Evolutionary conservation across 2,888 invertebrate species (phyloP).

Genomic region (Argyresthia albistria): DNA sequence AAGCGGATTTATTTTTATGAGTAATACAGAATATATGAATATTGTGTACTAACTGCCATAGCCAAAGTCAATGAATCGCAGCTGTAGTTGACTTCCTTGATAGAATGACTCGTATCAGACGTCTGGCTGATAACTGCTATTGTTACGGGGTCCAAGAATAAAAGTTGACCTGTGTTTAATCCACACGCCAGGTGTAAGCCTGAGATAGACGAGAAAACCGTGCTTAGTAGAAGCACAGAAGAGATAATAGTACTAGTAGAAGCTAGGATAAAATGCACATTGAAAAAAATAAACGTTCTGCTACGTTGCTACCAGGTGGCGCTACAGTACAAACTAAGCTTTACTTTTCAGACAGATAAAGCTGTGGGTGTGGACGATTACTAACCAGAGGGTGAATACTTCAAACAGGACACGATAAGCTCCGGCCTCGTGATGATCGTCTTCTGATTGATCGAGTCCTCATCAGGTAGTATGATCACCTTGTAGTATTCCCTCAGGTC

Average conservation of each 20-base stretch:
- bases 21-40: too few relatives aligned
- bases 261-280: too few relatives aligned
- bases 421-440: constrained; percentile 32
- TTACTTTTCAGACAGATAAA: too few relatives aligned
- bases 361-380: neutral
- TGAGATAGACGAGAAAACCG: constrained; percentile 19
- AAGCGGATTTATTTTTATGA: too few relatives aligned
- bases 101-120: constrained; percentile 54
- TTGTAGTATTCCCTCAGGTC: constrained; percentile 40
- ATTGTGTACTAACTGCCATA: constrained; percentile 55
- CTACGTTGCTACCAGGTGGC: too few relatives aligned
- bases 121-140: constrained; percentile 49
- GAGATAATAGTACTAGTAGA: too few relatives aligned
- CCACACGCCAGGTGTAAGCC: constrained; percentile 74
- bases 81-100: constrained; percentile 67
- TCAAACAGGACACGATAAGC: constrained; percentile 48
- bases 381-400: constrained; percentile 72
- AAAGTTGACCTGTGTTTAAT: constrained; percentile 68
- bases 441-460: constrained; percentile 35
- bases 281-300: neutral
- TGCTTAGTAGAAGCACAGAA: too few relatives aligned
- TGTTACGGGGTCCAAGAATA: constrained; percentile 73
- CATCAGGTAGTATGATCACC: constrained; percentile 35
- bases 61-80: constrained; percentile 68
- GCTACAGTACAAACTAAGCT: too few relatives aligned